Conservation (phyloP, 1,140 invertebrate species). For the Camponotus pennsylvanicus region DNA sequence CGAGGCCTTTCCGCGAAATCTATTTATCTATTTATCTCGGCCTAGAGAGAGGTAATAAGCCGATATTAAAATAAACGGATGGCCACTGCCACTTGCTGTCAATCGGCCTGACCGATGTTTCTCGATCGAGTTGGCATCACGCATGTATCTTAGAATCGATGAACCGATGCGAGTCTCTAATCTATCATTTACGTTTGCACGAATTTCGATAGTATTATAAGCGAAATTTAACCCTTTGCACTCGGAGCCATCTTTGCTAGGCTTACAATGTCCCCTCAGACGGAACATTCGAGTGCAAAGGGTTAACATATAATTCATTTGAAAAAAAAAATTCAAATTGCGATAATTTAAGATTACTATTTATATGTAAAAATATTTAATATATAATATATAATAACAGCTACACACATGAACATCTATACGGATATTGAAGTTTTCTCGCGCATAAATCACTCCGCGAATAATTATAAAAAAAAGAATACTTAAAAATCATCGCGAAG, state of each 20-base stretch:
- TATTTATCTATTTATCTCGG: slow-evolving; percentile 84
- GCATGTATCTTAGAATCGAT: neutral
- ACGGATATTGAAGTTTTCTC: neutral
- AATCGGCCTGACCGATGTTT: neutral
- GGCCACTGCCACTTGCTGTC: slow-evolving; percentile 50
- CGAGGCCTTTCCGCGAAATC: slow-evolving; percentile 82
- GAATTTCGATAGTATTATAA: neutral
- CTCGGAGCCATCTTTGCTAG: no score
- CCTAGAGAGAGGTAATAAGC: slow-evolving; percentile 80
- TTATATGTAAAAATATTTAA: neutral
- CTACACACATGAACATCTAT: neutral
- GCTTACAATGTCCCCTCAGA: no score
- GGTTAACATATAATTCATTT: neutral
- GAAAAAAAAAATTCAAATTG: neutral
- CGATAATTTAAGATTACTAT: neutral
- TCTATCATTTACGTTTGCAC: neutral
- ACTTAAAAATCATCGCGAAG: neutral
- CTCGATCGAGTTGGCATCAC: neutral
- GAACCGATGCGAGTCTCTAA: neutral
- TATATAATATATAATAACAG: neutral
- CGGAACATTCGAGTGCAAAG: no score
- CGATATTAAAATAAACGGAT: slow-evolving; percentile 84
- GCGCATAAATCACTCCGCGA: neutral
- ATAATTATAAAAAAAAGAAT: neutral
- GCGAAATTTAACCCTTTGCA: neutral